Percentiles rank a stretch among this genome's conserved stretches.
Conservation (phyloP, 2,888 invertebrate genomes). For the Cyrtodaria siliqua region DNA sequence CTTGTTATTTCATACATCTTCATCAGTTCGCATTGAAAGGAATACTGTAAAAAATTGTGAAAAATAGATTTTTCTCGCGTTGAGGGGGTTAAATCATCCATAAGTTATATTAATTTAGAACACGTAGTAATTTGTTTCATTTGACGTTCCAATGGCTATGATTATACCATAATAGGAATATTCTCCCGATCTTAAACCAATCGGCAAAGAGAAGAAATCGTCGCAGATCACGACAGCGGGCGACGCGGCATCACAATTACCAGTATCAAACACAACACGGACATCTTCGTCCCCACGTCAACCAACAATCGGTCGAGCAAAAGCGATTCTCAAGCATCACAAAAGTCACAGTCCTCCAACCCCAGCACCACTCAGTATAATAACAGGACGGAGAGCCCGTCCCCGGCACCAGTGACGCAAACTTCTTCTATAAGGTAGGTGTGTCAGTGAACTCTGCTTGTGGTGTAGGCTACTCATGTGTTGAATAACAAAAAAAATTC, state of each 20-base stretch:
- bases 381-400: conserved; percentile 15
- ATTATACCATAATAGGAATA: conserved; percentile 81
- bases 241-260: conserved; percentile 84
- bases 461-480: too few relatives aligned
- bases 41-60: too few relatives aligned
- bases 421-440: too few relatives aligned
- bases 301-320: conserved; percentile 11
- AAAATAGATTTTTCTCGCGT: too few relatives aligned
- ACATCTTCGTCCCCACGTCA: conserved; percentile 48
- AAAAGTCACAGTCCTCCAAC: conserved; percentile 10
- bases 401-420: conserved; percentile 22
- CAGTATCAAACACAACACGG: conserved; percentile 81
- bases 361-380: conserved; percentile 8
- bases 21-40: too few relatives aligned
- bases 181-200: conserved; percentile 85
- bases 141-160: neutral
- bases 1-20: too few relatives aligned
- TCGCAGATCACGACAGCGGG: conserved; percentile 65
- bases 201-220: conserved; percentile 82
- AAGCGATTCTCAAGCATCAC: conserved; percentile 33
- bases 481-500: too few relatives aligned
- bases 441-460: too few relatives aligned
- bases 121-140: too few relatives aligned
- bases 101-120: too few relatives aligned
- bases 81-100: too few relatives aligned